A percentile compares a stretch with the other conserved stretches of the same genome.
Evolutionary conservation across 2,797 vertebrate species (phyloP).

Genomic region (Glyptemys insculpta): DNA sequence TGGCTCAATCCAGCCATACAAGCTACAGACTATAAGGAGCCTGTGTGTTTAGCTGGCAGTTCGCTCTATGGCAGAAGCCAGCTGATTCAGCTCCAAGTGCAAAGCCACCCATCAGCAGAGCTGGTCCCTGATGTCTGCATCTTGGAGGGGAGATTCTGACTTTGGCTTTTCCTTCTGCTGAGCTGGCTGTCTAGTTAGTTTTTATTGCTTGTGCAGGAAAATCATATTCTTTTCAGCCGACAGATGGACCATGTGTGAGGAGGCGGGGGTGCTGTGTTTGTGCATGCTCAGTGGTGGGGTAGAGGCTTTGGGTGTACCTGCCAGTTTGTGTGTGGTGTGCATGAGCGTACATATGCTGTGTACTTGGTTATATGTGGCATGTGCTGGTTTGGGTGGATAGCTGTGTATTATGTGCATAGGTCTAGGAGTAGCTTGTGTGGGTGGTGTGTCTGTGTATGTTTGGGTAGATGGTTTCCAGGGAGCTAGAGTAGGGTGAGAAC

Average conservation of each 20-base stretch:
- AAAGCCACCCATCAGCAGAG: neutral
- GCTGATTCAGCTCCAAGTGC: neutral
- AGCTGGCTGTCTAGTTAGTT: neutral
- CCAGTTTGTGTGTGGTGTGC: neutral
- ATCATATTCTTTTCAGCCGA: accelerated
- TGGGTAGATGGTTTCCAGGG: neutral
- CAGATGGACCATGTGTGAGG: neutral
- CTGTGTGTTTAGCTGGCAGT: constrained; percentile 37
- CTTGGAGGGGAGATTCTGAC: neutral
- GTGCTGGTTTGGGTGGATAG: accelerated
- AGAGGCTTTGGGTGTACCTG: neutral
- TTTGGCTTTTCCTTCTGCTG: accelerated
- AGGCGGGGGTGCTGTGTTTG: neutral
- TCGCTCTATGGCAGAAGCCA: neutral
- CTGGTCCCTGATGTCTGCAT: neutral
- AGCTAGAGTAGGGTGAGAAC: neutral
- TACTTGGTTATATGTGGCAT: neutral
- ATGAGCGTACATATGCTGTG: neutral
- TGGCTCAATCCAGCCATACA: neutral
- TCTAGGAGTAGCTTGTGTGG: neutral
- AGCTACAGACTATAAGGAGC: constrained; percentile 39
- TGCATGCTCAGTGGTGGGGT: neutral
- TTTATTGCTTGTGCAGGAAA: neutral
- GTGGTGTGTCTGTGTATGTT: neutral
- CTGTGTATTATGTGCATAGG: neutral